Evolutionary conservation across 2,888 invertebrate genomes (phyloP), one percentile per base, ranked within the genome.

Genomic region (Harpalus rufipes): DNA sequence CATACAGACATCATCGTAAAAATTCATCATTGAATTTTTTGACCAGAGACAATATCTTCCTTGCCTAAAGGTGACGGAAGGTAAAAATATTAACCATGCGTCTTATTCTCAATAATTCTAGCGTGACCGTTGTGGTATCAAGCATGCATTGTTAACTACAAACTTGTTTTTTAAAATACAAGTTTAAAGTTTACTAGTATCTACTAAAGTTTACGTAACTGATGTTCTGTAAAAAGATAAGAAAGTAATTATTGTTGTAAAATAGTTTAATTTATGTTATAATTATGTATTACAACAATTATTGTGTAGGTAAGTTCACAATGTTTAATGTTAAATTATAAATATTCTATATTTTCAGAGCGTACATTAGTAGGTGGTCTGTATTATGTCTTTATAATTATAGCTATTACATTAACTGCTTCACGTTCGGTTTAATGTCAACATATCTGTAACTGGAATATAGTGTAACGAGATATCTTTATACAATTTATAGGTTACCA

Each of bases 401-500:
- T 12, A 51, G 44, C 10, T 12, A 51, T 51, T 51, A 51, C 44
- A 12, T 51, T 51, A 51, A 51, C 44, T 51, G 44, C 44, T 51
- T 8, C 44, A 51, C 44, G 44, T 51, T 51, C n/a, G 59, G 16
- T 14, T 59, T 16, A 16, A 59, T 59, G 59, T 16, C 59, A 59
- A 59, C 16, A 16, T 7, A 59, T 59, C 59, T 59, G 14, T n/a
- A 59, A 59, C 59, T 51, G 12, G 16, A 59, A 12, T 59, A 59
- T 59, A 59, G 16, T 59, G 16, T 16, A 16, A 7, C 59, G 7
- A 68, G 68, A 39, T 68, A 68, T 68, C 32, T 68, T 68, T 1
- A 68, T 39, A 25, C 32, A 68, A 68, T 68, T 68, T 68, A 68
- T 39, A 39, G 39, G n/a, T 68, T 12, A 12, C n/a, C 32, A 68